Evolutionary conservation across 2,113 vertebrate genomes (phyloP), one percentile per base, ranked within the genome.

Genomic region (Tichodroma muraria): DNA sequence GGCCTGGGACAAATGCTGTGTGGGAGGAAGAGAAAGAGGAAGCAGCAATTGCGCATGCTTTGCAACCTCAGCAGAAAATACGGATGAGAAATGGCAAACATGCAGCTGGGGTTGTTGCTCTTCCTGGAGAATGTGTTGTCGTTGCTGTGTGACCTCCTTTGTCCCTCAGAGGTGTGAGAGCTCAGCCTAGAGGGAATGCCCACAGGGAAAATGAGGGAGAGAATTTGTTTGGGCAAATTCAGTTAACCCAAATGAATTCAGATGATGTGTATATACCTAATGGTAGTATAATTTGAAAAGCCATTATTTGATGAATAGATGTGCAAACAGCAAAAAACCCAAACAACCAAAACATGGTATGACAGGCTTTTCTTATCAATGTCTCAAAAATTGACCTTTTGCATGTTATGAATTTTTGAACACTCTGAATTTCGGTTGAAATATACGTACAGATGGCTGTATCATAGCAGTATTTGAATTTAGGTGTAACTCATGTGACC

Each of bases 11-110:
- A 0, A 88, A 60, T 59, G 8, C 37, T 88, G 50, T 31, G 53
- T 56, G 72, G 60, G 77, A 72, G 70, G 22, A 84, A 75, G 37
- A 56, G 59, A 65, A 92, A 79, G 65, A 93, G 80, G 88, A 94
- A 94, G 31, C 7, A 80, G 35, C 76, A 70, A 33, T 27, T 1
- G 13, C 0, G 0, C 42, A 28, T 3, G 5, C 33, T 89, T 83
- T 85, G 87, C 80, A 65, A 20, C 45, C 49, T 95, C 59, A 95
- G 80, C 95, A 92, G 77, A 96, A 95, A 90, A 68, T 16, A 38
- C 28, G 23, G 63, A 31, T 60, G 59, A 82, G 69, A 86, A 92
- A 80, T 6, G 15, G 75, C 65, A 80, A 54, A 70, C 21, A 10
- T 0, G 22, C 23, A 37, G n/a, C 54, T 50, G 65, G 88, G 24